These are phyloP conservation scores for Epizoanthus ramosus DNA, from an alignment of 92 coral and sea anemone genomes.

Conservation along the genomic window DNA sequence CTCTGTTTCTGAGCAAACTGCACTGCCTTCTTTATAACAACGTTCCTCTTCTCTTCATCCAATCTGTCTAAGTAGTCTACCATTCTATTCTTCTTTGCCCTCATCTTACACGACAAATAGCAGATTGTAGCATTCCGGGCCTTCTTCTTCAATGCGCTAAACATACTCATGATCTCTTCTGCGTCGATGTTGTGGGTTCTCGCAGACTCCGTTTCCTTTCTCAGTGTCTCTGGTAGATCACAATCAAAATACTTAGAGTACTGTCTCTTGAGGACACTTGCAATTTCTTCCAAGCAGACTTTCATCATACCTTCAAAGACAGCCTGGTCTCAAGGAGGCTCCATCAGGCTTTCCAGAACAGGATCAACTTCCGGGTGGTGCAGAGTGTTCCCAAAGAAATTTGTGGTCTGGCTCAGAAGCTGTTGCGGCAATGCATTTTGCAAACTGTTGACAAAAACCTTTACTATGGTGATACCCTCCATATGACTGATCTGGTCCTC, in stretches of 20 bases:
- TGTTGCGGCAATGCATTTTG: not conserved
- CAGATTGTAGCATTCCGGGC: no score
- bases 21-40: no score
- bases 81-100: no score
- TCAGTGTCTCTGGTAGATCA: not conserved
- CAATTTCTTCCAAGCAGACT: not conserved
- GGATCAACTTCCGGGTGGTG: not conserved
- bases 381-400: slow-evolving; percentile 20
- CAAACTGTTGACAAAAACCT: not conserved
- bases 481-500: not conserved
- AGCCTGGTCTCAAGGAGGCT: not conserved
- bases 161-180: no score
- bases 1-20: no score
- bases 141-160: no score
- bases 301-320: not conserved
- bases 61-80: no score
- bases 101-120: no score
- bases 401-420: not conserved
- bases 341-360: slow-evolving; percentile 6
- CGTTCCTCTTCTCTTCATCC: no score
- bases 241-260: not conserved
- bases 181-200: not conserved
- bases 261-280: not conserved
- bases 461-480: slow-evolving; percentile 1
- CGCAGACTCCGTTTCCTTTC: slow-evolving; percentile 1